A percentile compares a stretch with the other conserved stretches of the same genome.
Conservation (phyloP, 2,888 invertebrate species). For the Eucera pruinosa region DNA sequence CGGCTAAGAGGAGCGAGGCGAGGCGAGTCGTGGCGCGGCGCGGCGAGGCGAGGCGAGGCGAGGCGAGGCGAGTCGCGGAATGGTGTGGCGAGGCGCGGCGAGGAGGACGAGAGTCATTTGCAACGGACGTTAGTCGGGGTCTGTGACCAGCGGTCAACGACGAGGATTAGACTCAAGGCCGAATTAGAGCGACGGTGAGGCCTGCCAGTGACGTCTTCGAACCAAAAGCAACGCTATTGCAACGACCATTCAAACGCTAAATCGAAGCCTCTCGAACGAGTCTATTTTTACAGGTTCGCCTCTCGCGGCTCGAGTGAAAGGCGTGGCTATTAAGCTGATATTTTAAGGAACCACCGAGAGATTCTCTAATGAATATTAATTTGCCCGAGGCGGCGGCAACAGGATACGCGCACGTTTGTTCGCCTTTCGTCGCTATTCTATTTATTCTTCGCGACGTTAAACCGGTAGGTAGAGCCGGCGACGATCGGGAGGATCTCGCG, state of each 20-base stretch:
- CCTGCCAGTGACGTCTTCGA: constrained; percentile 59
- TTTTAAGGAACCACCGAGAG: neutral
- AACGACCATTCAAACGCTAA: neutral
- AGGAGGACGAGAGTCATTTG: constrained; percentile 43
- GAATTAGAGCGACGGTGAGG: constrained; percentile 77
- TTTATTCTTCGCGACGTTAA: no score
- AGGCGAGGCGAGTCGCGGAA: no score
- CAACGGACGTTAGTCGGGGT: constrained; percentile 73
- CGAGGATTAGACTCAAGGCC: constrained; percentile 82
- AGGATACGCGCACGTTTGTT: neutral
- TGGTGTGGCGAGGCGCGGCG: no score
- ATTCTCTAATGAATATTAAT: neutral
- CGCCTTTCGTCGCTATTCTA: neutral
- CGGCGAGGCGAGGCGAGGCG: no score
- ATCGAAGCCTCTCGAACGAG: constrained; percentile 1
- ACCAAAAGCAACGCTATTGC: constrained; percentile 33
- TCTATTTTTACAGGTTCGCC: constrained; percentile 1
- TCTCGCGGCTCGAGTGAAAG: neutral
- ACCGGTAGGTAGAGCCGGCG: no score
- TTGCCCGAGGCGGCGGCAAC: neutral
- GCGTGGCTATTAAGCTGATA: neutral
- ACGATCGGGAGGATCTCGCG: no score
- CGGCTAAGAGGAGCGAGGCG: no score
- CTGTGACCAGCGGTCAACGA: constrained; percentile 75
- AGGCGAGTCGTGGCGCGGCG: no score